Evolutionary conservation across 1,140 invertebrate genomes (phyloP).

Genomic region (Phortica variegata): DNA sequence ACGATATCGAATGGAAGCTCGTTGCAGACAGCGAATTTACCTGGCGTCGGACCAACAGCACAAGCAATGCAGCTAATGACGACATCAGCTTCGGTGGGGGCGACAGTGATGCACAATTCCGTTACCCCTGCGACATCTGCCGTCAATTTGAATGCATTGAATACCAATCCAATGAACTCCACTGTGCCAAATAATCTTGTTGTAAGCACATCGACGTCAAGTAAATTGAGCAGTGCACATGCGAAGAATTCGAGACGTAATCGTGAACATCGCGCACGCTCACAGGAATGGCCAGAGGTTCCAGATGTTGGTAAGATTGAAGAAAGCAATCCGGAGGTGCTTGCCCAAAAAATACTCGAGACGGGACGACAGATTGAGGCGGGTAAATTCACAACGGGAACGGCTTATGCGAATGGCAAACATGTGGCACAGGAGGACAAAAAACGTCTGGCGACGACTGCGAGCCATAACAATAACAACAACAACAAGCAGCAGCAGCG

Average conservation of each 20-base stretch:
- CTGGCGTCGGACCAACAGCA: too few relatives aligned
- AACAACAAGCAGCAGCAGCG: not conserved
- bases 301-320: constrained; percentile 87
- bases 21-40: constrained; percentile 25
- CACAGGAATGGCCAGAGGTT: constrained; percentile 88
- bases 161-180: not conserved
- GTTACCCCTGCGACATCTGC: not conserved
- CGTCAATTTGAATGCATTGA: not conserved
- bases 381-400: too few relatives aligned
- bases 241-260: constrained; percentile 64
- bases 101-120: too few relatives aligned
- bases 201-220: constrained; percentile 9
- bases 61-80: constrained; percentile 9
- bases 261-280: constrained; percentile 72
- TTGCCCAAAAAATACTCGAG: constrained; percentile 86
- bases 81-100: constrained; percentile 16
- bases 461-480: constrained; percentile 1
- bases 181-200: constrained; percentile 21
- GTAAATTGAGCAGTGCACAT: constrained; percentile 25
- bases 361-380: constrained; percentile 85
- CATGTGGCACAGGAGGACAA: constrained; percentile 15
- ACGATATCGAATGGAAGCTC: constrained; percentile 11
- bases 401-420: constrained; percentile 23
- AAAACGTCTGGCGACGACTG: constrained; percentile 36
- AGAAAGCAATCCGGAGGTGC: constrained; percentile 85